Percentiles rank a stretch among this genome's conserved stretches.
Evolutionary conservation across 2,888 invertebrate genomes (phyloP).

Genomic region (Phrixothrix hirtus): DNA sequence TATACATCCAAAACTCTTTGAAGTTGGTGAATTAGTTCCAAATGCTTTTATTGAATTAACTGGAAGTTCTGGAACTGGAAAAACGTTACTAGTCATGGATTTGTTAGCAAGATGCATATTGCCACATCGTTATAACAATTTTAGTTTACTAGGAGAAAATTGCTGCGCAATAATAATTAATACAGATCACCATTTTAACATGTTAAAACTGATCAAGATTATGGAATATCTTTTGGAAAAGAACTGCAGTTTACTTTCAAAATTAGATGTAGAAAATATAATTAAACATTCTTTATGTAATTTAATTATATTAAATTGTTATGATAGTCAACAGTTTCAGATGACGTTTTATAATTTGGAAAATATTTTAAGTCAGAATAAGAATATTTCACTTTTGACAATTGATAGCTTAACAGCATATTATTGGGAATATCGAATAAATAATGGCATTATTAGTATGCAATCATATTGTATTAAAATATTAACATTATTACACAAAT

Average conservation of each 20-base stretch:
- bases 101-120: constrained; percentile 57
- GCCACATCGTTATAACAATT: constrained; percentile 45
- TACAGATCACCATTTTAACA: constrained; percentile 58
- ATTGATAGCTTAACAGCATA: constrained; percentile 59
- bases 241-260: constrained; percentile 1
- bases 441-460: constrained; percentile 22
- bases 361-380: constrained; percentile 51
- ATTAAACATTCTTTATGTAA: constrained; percentile 48
- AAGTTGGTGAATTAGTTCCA: constrained; percentile 44
- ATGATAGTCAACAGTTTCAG: constrained; percentile 50
- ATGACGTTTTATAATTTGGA: constrained; percentile 51
- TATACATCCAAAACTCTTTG: constrained; percentile 28
- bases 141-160: constrained; percentile 53
- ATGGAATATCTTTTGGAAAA: constrained; percentile 48
- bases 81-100: constrained; percentile 57
- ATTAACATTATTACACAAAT: constrained; percentile 5
- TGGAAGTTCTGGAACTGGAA: constrained; percentile 56
- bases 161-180: constrained; percentile 57
- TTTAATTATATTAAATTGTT: constrained; percentile 53
- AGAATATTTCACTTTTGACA: constrained; percentile 55
- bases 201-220: constrained; percentile 49
- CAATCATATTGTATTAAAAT: constrained; percentile 18
- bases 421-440: constrained; percentile 54
- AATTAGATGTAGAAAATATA: constrained; percentile 37
- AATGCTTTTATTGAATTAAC: constrained; percentile 58